Evolutionary conservation across 1,140 invertebrate genomes (phyloP).

Genomic region (Caenorhabditis briggsae): DNA sequence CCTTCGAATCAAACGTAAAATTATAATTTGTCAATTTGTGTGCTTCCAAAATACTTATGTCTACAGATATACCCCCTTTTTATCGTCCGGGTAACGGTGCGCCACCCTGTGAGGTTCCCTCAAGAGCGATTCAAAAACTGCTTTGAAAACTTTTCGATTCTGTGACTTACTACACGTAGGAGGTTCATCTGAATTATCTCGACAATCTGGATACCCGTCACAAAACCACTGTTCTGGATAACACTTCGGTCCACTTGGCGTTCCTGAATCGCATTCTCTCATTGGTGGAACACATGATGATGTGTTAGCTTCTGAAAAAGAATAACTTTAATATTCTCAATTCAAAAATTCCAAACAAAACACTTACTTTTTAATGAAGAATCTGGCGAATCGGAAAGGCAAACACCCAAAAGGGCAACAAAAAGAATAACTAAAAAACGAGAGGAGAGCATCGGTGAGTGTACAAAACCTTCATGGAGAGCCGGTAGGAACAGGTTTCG

Average conservation of each 20-base stretch:
- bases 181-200: constrained; percentile 75
- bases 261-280: constrained; percentile 2
- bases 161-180: constrained; percentile 41
- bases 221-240: constrained; percentile 55
- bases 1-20: too few relatives aligned
- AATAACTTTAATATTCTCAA: too few relatives aligned
- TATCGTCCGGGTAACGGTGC: too few relatives aligned
- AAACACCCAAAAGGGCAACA: constrained; percentile 30
- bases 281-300: constrained; percentile 12
- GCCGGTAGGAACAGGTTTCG: constrained; percentile 32
- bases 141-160: too few relatives aligned
- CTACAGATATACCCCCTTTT: too few relatives aligned
- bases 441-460: constrained; percentile 13
- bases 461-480: constrained; percentile 40
- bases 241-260: constrained; percentile 2
- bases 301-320: neutral
- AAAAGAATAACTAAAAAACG: constrained; percentile 50
- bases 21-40: too few relatives aligned
- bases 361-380: neutral
- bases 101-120: too few relatives aligned
- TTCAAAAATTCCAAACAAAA: neutral
- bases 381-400: neutral
- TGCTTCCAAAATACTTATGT: too few relatives aligned
- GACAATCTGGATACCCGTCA: constrained; percentile 60
- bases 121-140: too few relatives aligned